These are phyloP conservation scores for Xenus cinereus DNA, from an alignment of 2,113 vertebrate species.

Conservation along the genomic window DNA sequence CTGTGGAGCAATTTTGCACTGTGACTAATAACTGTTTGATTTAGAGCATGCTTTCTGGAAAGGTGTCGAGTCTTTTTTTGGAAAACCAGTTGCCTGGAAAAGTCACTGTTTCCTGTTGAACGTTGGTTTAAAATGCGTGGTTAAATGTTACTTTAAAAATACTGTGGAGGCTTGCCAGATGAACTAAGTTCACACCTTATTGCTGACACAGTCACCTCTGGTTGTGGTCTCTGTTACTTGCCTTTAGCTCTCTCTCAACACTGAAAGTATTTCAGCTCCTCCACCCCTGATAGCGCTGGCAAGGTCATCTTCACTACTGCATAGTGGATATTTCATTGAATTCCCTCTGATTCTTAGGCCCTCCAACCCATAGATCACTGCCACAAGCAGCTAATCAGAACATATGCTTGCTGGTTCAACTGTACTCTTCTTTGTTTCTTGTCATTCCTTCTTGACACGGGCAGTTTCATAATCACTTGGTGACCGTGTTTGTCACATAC, in stretches of 20 bases:
- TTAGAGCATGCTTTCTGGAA: background rate
- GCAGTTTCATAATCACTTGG: background rate
- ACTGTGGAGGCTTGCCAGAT: background rate
- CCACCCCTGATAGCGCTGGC: background rate
- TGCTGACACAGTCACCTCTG: background rate
- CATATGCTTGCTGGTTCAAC: background rate
- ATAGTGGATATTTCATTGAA: background rate
- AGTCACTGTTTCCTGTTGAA: background rate
- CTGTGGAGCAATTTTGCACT: background rate
- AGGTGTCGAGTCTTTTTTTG: background rate
- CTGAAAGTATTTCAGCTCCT: background rate
- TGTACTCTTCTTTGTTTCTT: background rate
- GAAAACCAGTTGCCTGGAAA: background rate
- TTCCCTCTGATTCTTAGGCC: background rate
- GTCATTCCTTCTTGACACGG: background rate
- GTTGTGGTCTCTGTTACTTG: background rate
- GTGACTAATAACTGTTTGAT: background rate
- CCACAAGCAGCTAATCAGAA: background rate
- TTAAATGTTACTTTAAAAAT: background rate
- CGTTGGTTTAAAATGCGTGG: background rate
- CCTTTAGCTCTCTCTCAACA: background rate
- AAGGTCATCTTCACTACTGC: background rate
- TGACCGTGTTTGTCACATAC: background rate
- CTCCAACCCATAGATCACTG: background rate
- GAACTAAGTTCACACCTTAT: background rate